Evolutionary conservation across 2,113 vertebrate genomes (phyloP), one percentile per base, ranked within the genome.

Genomic region (Phyllostomus discolor): DNA sequence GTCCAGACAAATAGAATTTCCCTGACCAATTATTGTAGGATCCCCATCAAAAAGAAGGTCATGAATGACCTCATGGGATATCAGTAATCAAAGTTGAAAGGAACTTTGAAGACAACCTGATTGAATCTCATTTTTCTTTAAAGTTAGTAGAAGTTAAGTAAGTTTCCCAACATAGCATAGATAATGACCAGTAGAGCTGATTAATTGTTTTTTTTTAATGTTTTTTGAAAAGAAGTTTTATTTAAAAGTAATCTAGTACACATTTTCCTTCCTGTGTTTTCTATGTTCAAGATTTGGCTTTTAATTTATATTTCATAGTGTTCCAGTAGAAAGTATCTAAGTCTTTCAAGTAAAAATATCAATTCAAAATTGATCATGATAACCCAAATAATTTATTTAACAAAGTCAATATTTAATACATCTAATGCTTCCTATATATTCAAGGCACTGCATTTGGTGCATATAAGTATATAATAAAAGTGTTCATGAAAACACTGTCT

Each of bases 281-380:
- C 57, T 94, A 1, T 93, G 54, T 50, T 92, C 73, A 82, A 50
- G 9, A 90, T 67, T 90, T 86, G 75, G 7, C 20, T 93, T 94
- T 97, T 75, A 92, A 64, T 73, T 91, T 92, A 2, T 79, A 73
- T 69, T 22, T 89, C 19, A 66, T 85, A 78, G 67, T 89, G 33
- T 96, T 35, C 16, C 24, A 96, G 46, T n/a, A 81, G 83, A 83
- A 87, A 70, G 1, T 94, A 86, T 83, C 67, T 11, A 91, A 84
- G 28, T 41, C 86, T 91, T 86, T 48, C 28, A 96, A 85, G 20
- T 57, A 88, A 95, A 96, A 95, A 85, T 83, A 7, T 88, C 22
- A 54, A 10, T 94, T 95, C 43, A 93, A 46, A 95, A 69, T 88
- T 67, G 62, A 81, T 50, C 10, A n/a, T 66, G 64, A 52, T 76